These are phyloP conservation scores for Mionectes macconnelli DNA, from an alignment of 2,113 vertebrate genomes.

Conservation along the genomic window DNA sequence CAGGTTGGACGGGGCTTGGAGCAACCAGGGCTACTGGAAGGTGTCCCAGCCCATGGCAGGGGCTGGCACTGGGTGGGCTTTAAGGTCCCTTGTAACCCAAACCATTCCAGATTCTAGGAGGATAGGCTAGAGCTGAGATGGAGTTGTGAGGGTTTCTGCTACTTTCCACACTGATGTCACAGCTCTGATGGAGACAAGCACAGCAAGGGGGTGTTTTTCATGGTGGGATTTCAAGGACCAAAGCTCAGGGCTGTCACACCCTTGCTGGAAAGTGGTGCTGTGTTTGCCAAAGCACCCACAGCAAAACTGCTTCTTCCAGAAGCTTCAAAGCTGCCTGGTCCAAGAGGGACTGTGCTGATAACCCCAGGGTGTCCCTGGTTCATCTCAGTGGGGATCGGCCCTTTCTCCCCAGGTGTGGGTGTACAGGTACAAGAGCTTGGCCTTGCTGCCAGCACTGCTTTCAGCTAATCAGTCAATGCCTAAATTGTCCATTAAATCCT, in stretches of 20 bases:
- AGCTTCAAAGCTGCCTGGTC: not conserved
- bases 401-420: not conserved
- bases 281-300: not conserved
- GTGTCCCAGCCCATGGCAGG: not conserved
- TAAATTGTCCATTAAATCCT: not conserved
- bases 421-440: not conserved
- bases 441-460: not conserved
- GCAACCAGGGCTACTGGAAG: not conserved
- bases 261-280: not conserved
- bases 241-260: not conserved
- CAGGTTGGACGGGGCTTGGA: rapidly evolving
- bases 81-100: not conserved
- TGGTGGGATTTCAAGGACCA: not conserved
- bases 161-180: rapidly evolving
- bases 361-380: not conserved
- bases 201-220: not conserved
- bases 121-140: not conserved
- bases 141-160: not conserved
- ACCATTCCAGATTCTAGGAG: not conserved
- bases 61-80: not conserved
- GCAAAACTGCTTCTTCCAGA: not conserved
- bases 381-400: not conserved
- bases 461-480: not conserved
- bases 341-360: not conserved
- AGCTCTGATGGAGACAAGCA: not conserved